Evolutionary conservation across 2,113 vertebrate species (phyloP), one percentile per base, ranked within the genome.

Genomic region (Acinonyx jubatus): DNA sequence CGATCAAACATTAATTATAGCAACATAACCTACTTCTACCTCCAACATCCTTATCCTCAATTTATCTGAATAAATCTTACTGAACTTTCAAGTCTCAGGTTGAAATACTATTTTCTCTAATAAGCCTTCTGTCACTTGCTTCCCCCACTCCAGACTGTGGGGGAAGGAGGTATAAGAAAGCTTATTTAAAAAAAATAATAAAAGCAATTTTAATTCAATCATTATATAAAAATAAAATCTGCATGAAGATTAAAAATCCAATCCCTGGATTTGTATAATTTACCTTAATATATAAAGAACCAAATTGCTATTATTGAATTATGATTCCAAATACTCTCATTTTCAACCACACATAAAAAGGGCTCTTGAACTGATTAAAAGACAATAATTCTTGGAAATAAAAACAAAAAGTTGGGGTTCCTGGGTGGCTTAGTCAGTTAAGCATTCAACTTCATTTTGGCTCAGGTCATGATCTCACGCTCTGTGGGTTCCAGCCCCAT

Each of bases 161-260:
- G 1, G 10, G 18, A 5, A 65, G 5, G 10, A 81, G 65, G 65
- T 73, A 52, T 50, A 29, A 96, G 18, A 95, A 84, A 76, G n/a
- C 5, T 57, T 82, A 38, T 50, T 83, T 57, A 1, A 29, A 45
- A 45, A 45, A 45, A 45, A 61, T 41, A 18, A 50, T 65, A 57
- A 88, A 76, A 76, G 13, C 11, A 61, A 86, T 93, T 82, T 57
- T 78, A 89, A 89, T 93, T 76, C n/a, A 82, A 63, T 50, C 7
- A 89, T 71, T 84, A 71, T 29, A 85, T 52, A 85, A 96, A 96
- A 73, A 69, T 50, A 74, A 65, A 79, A 94, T 82, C 76, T 76
- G 13, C 18, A 25, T 63, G 52, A 92, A n/a, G 78, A 92, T 65
- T 96, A 92, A 85, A 84, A 90, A 79, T 69, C 27, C 11, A 84